Conservation (phyloP, 1,140 invertebrate genomes). For the Scaptomyza hsui region DNA sequence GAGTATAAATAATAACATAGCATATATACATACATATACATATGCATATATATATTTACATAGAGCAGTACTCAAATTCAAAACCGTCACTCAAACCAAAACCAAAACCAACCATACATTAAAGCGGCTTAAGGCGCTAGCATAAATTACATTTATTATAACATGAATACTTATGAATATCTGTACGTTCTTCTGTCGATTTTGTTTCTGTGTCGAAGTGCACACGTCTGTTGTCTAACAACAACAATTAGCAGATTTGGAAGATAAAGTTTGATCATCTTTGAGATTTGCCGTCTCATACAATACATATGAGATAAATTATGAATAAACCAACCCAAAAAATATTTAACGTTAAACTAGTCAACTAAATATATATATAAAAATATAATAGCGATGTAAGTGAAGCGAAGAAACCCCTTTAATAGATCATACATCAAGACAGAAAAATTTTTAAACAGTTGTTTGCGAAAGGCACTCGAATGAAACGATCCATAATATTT, state of each 20-base stretch:
- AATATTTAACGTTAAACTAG: constrained; percentile 48
- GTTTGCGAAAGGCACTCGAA: neutral
- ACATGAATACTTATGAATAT: constrained; percentile 2
- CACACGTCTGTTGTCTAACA: constrained; percentile 1
- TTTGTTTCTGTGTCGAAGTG: constrained; percentile 9
- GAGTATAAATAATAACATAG: constrained; percentile 40
- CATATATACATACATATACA: neutral
- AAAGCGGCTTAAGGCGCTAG: constrained; percentile 3
- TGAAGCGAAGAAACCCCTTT: constrained; percentile 4
- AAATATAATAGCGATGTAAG: constrained; percentile 29
- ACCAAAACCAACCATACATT: neutral
- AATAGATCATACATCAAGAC: neutral
- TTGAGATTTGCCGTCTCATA: constrained; percentile 19
- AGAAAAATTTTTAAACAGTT: neutral
- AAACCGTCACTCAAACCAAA: neutral
- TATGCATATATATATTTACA: constrained; percentile 20
- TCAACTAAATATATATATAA: constrained; percentile 22
- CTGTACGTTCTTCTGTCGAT: neutral
- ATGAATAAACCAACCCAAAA: constrained; percentile 13
- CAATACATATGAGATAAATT: constrained; percentile 27
- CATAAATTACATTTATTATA: constrained; percentile 23
- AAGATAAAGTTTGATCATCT: constrained; percentile 12
- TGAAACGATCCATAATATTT: constrained; percentile 56
- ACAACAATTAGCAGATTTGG: constrained; percentile 28
- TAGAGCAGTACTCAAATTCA: constrained; percentile 35